phyloP scores from a whole-genome alignment of 2,797 vertebrate genomes.

The Hoplostethus mediterraneus region DNA sequence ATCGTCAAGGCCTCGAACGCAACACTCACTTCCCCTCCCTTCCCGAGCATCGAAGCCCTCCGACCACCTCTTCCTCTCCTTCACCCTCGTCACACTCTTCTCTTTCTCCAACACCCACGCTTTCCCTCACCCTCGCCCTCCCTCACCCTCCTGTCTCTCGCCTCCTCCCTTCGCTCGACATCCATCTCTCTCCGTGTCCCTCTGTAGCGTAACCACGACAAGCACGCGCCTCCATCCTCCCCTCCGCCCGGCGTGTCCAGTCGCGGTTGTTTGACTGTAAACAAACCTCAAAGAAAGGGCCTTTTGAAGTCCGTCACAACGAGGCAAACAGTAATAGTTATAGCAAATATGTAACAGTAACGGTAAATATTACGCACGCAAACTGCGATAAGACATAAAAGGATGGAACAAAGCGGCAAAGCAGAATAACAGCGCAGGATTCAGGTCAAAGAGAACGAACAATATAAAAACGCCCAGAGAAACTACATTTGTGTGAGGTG shows the following conservation, averaged over 20 bases:
- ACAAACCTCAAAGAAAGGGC: conserved; percentile 49
- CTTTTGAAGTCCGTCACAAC: conserved; percentile 58
- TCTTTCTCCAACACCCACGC: conserved; percentile 6
- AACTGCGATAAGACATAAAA: conserved; percentile 1
- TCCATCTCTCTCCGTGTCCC: background rate
- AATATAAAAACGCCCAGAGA: conserved; percentile 19
- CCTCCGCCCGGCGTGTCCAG: background rate
- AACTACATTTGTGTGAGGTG: background rate
- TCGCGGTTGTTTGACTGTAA: conserved; percentile 49
- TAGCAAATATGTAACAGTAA: conserved; percentile 30
- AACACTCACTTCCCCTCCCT: too few relatives aligned
- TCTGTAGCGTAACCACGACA: conserved; percentile 8
- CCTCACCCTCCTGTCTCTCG: background rate
- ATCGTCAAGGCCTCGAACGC: conserved; percentile 45
- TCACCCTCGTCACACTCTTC: too few relatives aligned
- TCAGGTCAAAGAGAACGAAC: background rate
- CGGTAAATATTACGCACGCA: conserved; percentile 11
- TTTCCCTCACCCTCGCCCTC: background rate
- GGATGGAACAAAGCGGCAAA: conserved; percentile 12
- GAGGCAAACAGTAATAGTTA: conserved; percentile 38
- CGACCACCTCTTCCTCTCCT: background rate
- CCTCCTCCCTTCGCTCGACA: background rate
- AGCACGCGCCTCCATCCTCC: conserved; percentile 20
- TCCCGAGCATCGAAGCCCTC: too few relatives aligned
- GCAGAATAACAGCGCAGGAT: background rate